Conservation (phyloP, 2,113 vertebrate species). For the Corythornis cristatus region DNA sequence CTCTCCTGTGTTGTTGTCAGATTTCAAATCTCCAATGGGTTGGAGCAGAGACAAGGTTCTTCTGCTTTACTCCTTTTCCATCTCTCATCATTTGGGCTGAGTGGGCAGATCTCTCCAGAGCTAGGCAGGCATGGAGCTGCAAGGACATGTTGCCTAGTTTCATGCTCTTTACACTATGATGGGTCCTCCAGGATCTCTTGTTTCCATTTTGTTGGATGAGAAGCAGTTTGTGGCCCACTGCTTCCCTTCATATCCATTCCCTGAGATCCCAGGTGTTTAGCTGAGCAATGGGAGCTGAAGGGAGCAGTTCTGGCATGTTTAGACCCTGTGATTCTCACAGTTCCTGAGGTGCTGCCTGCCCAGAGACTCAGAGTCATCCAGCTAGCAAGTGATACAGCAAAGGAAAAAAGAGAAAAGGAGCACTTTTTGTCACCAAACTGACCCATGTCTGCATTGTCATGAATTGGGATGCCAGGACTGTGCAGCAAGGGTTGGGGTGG, state of each 20-base stretch:
- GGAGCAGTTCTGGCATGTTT: background rate
- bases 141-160: slow-evolving; percentile 11
- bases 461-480: background rate
- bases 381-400: background rate
- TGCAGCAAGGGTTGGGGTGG: no score
- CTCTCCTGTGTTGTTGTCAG: background rate
- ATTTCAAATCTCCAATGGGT: background rate
- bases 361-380: background rate
- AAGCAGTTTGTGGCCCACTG: background rate
- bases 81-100: background rate
- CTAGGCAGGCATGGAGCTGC: background rate
- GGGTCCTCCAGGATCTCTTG: background rate
- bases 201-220: background rate
- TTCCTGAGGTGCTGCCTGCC: background rate
- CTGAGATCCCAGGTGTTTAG: background rate
- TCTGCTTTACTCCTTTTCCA: slow-evolving; percentile 11
- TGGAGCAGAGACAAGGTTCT: background rate
- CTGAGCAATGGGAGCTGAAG: background rate
- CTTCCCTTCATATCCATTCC: background rate
- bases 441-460: background rate
- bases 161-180: background rate
- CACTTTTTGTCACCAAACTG: background rate
- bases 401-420: background rate
- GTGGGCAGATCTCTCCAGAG: slow-evolving; percentile 35
- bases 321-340: background rate